A percentile compares a stretch with the other conserved stretches of the same genome.
Conservation (phyloP, 2,113 vertebrate genomes). For the Athene noctua region DNA sequence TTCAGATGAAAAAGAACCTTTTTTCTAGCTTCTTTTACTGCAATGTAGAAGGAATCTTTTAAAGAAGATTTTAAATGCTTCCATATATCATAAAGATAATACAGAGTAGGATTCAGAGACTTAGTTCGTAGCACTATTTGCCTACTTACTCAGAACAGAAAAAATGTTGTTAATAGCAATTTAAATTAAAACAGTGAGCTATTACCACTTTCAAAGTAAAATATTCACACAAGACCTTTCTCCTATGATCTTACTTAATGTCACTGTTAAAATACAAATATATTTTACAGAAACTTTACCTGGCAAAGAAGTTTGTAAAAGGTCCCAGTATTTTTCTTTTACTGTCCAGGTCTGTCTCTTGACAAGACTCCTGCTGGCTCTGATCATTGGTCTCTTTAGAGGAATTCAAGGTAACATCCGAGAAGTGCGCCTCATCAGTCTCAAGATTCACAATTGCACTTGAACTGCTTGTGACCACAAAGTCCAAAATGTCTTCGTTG, state of each 20-base stretch:
- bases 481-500: slow-evolving; percentile 89
- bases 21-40: neutral
- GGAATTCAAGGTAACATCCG: slow-evolving; percentile 77
- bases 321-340: slow-evolving; percentile 78
- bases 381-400: slow-evolving; percentile 42
- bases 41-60: neutral
- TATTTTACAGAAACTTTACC: slow-evolving; percentile 61
- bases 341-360: slow-evolving; percentile 56
- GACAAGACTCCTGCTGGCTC: slow-evolving; percentile 9
- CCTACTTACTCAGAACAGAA: neutral
- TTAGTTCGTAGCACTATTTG: neutral
- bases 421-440: slow-evolving; percentile 78
- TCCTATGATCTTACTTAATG: neutral
- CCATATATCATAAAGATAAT: neutral
- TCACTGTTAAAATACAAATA: neutral
- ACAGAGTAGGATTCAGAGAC: neutral
- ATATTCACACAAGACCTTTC: neutral
- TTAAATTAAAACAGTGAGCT: neutral
- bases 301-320: slow-evolving; percentile 83
- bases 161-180: neutral
- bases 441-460: slow-evolving; percentile 92
- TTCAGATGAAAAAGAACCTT: neutral
- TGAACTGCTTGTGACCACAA: slow-evolving; percentile 88
- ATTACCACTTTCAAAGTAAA: neutral
- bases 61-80: neutral